Evolutionary conservation across 2,797 vertebrate species (phyloP), one percentile per base, ranked within the genome.

Genomic region (Galaxias olidus): DNA sequence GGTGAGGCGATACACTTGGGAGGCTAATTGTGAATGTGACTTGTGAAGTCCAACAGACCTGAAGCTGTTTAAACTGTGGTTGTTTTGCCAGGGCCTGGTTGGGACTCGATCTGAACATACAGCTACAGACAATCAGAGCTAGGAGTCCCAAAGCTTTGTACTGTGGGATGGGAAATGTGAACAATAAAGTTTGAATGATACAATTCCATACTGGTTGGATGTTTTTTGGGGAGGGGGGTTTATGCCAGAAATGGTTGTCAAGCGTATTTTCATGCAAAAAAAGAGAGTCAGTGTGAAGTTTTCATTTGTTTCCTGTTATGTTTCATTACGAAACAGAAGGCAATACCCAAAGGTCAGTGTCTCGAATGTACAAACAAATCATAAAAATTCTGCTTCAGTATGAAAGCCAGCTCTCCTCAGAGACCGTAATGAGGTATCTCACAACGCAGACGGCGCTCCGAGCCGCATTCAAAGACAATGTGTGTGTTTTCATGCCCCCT

Each of bases 41-140:
- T 3, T 30, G 30, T 30, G 30, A 30, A 30, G 6, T 30, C 30
- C 30, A 30, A 30, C 30, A 6, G 2, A 30, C 30, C 30, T 6
- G 30, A 30, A 30, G 30, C 30, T 30, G 30, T 30, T 30, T 30
- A 6, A 30, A 30, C 30, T 6, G 30, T 30, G 30, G 30, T 30
- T 30, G 59, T 59, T 59, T 17, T 59, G 56, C 44, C 43, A 18
- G 56, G 54, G 40, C 44, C 43, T 45, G 56, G 54, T 13, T 8
- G 43, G 56, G 15, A 19, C 42, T 59, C 56, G 20, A 55, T 40
- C 17, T 18, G 41, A 68, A 65, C 48, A 48, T n/a, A 20, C 74
- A 63, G 58, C 69, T 80, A 63, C 52, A 72, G 78, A 80, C 78
- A 77, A 80, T 77, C 78, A 68, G 51, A 73, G 50, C 46, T 72